Conservation (phyloP, 2,797 vertebrate species). For the Staurois parvus region DNA sequence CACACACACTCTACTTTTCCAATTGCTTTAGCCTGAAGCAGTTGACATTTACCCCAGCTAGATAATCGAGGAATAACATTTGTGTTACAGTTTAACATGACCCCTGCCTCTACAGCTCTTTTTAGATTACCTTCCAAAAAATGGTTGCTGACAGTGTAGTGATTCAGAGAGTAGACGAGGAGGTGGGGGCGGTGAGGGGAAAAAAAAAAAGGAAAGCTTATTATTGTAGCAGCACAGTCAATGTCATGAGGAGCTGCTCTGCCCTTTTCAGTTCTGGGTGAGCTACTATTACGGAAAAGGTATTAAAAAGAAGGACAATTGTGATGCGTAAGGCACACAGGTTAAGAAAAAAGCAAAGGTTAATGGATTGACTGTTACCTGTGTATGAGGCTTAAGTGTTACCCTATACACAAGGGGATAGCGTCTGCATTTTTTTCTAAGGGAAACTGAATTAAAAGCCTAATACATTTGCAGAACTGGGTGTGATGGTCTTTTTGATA, state of each 20-base stretch:
- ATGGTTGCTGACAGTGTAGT: slow-evolving; percentile 84
- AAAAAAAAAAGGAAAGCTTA: slow-evolving; percentile 81
- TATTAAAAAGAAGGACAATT: slow-evolving; percentile 83
- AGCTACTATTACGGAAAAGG: slow-evolving; percentile 89
- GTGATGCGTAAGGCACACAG: slow-evolving; percentile 82
- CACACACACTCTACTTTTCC: slow-evolving; percentile 76
- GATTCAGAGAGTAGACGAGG: slow-evolving; percentile 74
- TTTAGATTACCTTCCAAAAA: slow-evolving; percentile 88
- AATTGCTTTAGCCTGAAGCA: slow-evolving; percentile 84
- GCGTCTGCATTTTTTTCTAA: slow-evolving; percentile 72
- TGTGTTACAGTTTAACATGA: slow-evolving; percentile 95
- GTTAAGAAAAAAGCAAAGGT: slow-evolving; percentile 91
- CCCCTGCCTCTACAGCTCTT: slow-evolving; percentile 90
- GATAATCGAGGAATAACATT: slow-evolving; percentile 99
- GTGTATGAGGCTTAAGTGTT: slow-evolving; percentile 84
- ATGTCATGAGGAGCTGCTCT: slow-evolving; percentile 86
- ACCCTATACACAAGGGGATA: slow-evolving; percentile 84
- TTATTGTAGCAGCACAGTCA: slow-evolving; percentile 88
- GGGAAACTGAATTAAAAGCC: slow-evolving; percentile 80
- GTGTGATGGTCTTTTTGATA: slow-evolving; percentile 63
- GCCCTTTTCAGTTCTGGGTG: slow-evolving; percentile 91
- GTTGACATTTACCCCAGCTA: slow-evolving; percentile 94
- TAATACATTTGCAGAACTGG: slow-evolving; percentile 76
- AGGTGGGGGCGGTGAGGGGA: slow-evolving; percentile 70
- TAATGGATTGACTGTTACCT: slow-evolving; percentile 99